Evolutionary conservation across 2,888 invertebrate genomes (phyloP), one percentile per base, ranked within the genome.

Genomic region (Rotaria socialis): DNA sequence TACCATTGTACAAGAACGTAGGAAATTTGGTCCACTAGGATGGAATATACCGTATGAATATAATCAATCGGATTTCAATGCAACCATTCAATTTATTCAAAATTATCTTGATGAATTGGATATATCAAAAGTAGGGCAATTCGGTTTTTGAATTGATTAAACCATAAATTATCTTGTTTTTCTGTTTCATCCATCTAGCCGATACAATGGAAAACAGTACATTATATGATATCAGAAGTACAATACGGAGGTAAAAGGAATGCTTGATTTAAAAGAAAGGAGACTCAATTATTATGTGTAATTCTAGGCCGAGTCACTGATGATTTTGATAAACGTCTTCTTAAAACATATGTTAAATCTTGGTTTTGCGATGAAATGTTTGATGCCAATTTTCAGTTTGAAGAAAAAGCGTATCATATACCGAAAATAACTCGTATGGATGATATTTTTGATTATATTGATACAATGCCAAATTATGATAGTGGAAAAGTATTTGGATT

Each of bases 141-240:
- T 52, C 16, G 16, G 11, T 52, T 22, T 4, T 55, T 55, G 5
- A 19, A 4, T 1, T 55, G 50, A 50, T 16, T 55, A 19, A 16
- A 19, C 27, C 5, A 50, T 27, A 35, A 19, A 27, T 10, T 7
- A 22, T 3, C 4, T 8, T 1, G 22, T n/a, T 35, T 41, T 75
- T 60, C 35, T 47, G 11, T 4, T 47, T 85, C 16, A 14, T 52
- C 41, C 35, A 75, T 87, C 22, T 87, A 91, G 91, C 91, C 91
- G 52, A 90, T 91, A 19, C 90, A 88, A 86, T 91, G 91, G 91
- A 90, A 89, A 6, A 89, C 89, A 87, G 90, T 91, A 10, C 89
- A 91, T n/a, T 91, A 91, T 89, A 91, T 91, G 91, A 89, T 91
- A 86, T 91, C 91, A n/a, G 91, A 91, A 88, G 91, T 92, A 88